Evolutionary conservation across 1,140 invertebrate genomes (phyloP).

Genomic region (Globodera rostochiensis): DNA sequence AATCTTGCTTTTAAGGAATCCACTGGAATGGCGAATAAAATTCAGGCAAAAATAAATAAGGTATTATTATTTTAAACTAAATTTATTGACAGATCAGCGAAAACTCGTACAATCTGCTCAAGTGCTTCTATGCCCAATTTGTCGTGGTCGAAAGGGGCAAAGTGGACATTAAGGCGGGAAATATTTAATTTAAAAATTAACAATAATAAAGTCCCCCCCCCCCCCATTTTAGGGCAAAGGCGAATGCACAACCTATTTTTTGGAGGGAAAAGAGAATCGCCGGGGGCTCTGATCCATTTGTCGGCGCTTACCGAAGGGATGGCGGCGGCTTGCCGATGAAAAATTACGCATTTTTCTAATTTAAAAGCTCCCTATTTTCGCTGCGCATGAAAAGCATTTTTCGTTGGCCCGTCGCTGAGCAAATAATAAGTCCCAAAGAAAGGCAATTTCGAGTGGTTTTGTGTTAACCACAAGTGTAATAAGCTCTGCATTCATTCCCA

Average conservation of each 20-base stretch:
- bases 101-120: conserved; percentile 54
- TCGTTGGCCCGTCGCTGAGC: no score
- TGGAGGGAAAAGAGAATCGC: conserved; percentile 39
- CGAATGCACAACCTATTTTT: conserved; percentile 49
- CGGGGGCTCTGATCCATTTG: not conserved
- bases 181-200: conserved; percentile 25
- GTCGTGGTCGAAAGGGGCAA: conserved; percentile 56
- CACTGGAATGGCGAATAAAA: conserved; percentile 61
- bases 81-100: conserved; percentile 56
- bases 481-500: no score
- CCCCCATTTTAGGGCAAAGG: conserved; percentile 57
- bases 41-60: conserved; percentile 44
- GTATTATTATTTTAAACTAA: not conserved
- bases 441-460: no score
- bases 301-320: not conserved
- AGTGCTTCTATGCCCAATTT: conserved; percentile 59
- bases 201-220: not conserved
- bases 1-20: conserved; percentile 21
- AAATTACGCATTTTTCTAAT: not conserved
- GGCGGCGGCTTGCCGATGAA: no score
- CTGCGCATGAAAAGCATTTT: not conserved
- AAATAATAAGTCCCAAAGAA: no score
- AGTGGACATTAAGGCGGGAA: conserved; percentile 59
- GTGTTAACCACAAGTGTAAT: no score
- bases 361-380: not conserved